Base-by-base conservation (phyloP, 2,888 invertebrate genomes). In the Oscheius sp. region DNA sequence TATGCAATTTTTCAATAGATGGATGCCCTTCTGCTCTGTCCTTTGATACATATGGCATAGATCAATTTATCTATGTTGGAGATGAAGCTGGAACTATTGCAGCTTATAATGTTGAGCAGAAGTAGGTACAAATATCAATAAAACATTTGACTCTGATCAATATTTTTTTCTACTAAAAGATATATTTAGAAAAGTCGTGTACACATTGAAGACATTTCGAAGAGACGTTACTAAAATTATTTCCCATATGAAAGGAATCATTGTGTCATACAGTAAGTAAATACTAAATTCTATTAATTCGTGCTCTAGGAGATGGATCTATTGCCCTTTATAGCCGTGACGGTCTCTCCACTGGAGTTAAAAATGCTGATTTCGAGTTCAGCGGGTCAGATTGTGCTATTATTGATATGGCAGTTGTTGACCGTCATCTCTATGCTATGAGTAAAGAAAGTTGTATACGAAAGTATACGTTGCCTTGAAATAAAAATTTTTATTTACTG, bases 371-470 rank as follows among this genome's bases (percentile, higher is more conserved):
- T 26, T 64, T 90, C 0, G 90, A 90, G 70, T 86, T 92, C n/a
- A 91, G 91, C 6, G 92, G 92, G 0, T 88, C 91, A 0, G 91
- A 92, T 81, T 91, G 90, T 86, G 91, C 91, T 0, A 89, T 92
- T 17, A 89, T 91, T 83, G 90, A 90, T 77, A 86, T 91, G 30
- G 87, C 89, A 0, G 89, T 89, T 73, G 90, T 91, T 82, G 89
- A 89, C 2, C 84, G 81, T 20, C 89, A 89, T 83, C 86, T 92
- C 33, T 90, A 90, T 75, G 90, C 91, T 0, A 90, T 89, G 0
- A 91, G 91, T 81, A 87, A 92, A 72, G 92, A 92, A 84, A 88
- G 89, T 2, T 71, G 86, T 32, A 88, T 92, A 61, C 87, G 92
- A 67, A 91, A 90, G 86, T 92, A 92, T 62, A 57, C 33, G 20